Base-by-base conservation (phyloP, 2,797 vertebrate species). In the Lagodon rhomboides region DNA sequence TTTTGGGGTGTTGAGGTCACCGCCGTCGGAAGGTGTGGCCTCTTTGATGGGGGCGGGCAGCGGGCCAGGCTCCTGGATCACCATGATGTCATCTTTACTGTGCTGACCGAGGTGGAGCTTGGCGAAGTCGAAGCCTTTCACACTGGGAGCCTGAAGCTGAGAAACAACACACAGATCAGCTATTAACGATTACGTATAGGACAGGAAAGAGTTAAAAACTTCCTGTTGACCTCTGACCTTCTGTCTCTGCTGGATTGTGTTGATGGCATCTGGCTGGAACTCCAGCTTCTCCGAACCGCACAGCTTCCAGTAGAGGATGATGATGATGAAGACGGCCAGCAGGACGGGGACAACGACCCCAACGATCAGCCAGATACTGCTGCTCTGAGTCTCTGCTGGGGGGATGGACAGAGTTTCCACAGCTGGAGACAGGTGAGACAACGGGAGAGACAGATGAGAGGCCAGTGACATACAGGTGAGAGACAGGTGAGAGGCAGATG, bases 31-130 rank as follows among this genome's bases (percentile, higher is more conserved):
- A 56, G 97, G 97, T 0, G 97, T 97, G 86, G 95, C 93, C 80
- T 99, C 98, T 88, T 99, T 99, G 79, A 94, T 82, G 0, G 97
- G 96, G 30, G 94, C 94, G 0, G 97, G 96, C 38, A 96, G 94
- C 4, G 96, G 94, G 1, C 95, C 94, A 1, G 97, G 95, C 88
- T 99, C 98, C 11, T 99, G 98, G 84, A 99, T 97, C 82, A 99
- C 97, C 94, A 98, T 92, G 77, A 99, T 96, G 91, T 99, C 97
- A 6, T 99, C 98, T 82, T 99, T 99, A 82, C 96, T 98, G 92
- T 98, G 97, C 89, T 99, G 98, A 3, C 98, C 98, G 53, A 99
- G 95, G 90, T 99, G 98, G 59, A 99, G 97, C 90, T 99, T 99
- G 17, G 98, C 98, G 75, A 99, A 99, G 91, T 99, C 98, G 68